phyloP scores from a whole-genome alignment of 2,888 invertebrate species.

The Ectropis crepuscularia region DNA sequence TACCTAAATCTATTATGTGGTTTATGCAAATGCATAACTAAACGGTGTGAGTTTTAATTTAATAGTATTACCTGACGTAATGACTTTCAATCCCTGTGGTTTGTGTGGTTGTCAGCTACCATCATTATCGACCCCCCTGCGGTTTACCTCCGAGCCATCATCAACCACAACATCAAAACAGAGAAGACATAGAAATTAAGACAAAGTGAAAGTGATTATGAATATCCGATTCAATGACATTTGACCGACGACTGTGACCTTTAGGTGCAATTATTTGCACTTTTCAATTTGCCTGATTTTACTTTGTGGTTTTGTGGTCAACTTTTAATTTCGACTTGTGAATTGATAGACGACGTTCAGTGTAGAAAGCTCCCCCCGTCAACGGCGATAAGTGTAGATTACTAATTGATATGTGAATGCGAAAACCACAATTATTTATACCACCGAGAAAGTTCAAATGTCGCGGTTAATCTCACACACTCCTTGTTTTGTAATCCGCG shows the following conservation, averaged over 20 bases:
- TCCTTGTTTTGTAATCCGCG: neutral
- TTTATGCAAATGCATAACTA: no score
- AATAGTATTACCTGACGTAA: no score
- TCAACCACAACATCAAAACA: no score
- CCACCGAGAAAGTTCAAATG: conserved; percentile 6
- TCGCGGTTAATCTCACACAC: neutral
- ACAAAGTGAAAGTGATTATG: conserved; percentile 13
- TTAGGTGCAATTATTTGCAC: conserved; percentile 19
- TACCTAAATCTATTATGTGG: no score
- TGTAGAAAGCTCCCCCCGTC: conserved; percentile 13
- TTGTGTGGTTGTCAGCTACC: neutral
- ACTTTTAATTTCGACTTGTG: conserved; percentile 18
- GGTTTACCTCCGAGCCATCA: neutral
- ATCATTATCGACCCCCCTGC: neutral
- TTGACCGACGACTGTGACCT: conserved; percentile 18
- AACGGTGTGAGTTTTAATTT: no score
- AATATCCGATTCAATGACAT: neutral
- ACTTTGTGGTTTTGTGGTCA: conserved; percentile 24
- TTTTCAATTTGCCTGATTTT: conserved; percentile 18
- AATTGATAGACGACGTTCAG: conserved; percentile 15
- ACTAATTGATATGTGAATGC: conserved; percentile 12
- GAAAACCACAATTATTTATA: conserved; percentile 21
- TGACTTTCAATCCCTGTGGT: no score
- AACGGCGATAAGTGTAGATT: conserved; percentile 1
- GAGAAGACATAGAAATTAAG: neutral